Base-by-base conservation (phyloP, 2,113 vertebrate genomes). In the Verasper variegatus region DNA sequence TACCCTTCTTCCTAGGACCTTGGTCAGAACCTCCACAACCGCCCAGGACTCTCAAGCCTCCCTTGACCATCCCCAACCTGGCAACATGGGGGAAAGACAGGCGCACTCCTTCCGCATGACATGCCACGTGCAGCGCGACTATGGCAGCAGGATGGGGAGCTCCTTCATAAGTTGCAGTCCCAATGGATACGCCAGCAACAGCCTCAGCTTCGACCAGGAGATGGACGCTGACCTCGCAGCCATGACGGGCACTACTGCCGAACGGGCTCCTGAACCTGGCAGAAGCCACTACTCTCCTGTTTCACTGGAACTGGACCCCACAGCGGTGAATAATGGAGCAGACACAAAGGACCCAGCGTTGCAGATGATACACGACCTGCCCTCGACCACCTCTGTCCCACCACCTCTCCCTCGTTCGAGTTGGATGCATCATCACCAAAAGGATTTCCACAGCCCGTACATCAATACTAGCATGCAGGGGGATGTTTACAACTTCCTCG, bases 401-500 rank as follows among this genome's bases (percentile, higher is more conserved):
- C 78, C 68, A 51, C 74, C 87, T 82, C 88, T 89, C 6, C 91
- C 85, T 85, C 92, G 65, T 18, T 88, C 57, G 62, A 92, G 82
- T 71, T 83, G 55, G 89, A 52, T 86, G 84, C 59, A 40, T 78
- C 74, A 79, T 26, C 89, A 92, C 63, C 89, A 89, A 0, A 92
- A 93, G 65, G 91, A 92, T 61, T 96, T 95, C 90, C 94, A 91
- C 24, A 93, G 90, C 66, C 93, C 72, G 47, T 95, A 95, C 74
- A 87, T 93, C 69, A 95, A 95, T 91, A 97, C 95, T 72, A 97
- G 95, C 86, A 95, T 91, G 42, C 97, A 98, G 91, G 95, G 96
- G 52, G 94, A 95, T 40, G 94, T 98, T 87, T 98, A 97, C 94
- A 97, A 97, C 93, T 98, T 98, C 88, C 91, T 97, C 71, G 96